Evolutionary conservation across 2,888 invertebrate genomes (phyloP), one percentile per base, ranked within the genome.

Genomic region (Phalera bucephala): DNA sequence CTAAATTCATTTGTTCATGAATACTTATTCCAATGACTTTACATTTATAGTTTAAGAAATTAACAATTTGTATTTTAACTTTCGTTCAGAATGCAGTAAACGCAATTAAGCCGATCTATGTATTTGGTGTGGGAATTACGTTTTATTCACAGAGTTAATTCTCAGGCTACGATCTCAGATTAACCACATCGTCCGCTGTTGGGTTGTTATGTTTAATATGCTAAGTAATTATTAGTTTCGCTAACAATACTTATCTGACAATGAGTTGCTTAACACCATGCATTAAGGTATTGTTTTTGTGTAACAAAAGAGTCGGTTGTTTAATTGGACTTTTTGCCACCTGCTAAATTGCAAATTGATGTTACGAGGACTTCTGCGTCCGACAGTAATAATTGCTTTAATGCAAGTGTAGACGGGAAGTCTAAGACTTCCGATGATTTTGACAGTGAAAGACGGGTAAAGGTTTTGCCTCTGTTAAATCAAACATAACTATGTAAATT

Each of bases 201-300:
- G n/a, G n/a, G n/a, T 72, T 70, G 72, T 74, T n/a, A 27, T 53
- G 35, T 36, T 46, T 41, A 50, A 56, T 35, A 43, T 41, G 39
- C 48, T 53, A 55, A 55, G 51, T 64, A 71, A 75, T 72, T 65
- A 72, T 69, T 56, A 51, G 61, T 67, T 71, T 57, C 64, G 61
- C 58, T 67, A 76, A 73, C 72, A 72, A 68, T 67, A 64, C 62
- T 60, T 66, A 64, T 52, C 33, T 33, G 55, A 56, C 61, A 64
- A 67, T 64, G 54, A 50, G 55, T 62, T 67, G 59, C 64, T 55
- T 63, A 61, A 68, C 40, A 42, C 41, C 29, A 52, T 55, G 54
- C 44, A 44, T 46, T 56, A 43, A 32, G 34, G 47, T 40, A 46
- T 52, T 40, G 45, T 53, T 56, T 52, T 47, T 47, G 31, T 28